Conservation (phyloP, 1,140 invertebrate genomes). For the Pteromalus puparum region DNA sequence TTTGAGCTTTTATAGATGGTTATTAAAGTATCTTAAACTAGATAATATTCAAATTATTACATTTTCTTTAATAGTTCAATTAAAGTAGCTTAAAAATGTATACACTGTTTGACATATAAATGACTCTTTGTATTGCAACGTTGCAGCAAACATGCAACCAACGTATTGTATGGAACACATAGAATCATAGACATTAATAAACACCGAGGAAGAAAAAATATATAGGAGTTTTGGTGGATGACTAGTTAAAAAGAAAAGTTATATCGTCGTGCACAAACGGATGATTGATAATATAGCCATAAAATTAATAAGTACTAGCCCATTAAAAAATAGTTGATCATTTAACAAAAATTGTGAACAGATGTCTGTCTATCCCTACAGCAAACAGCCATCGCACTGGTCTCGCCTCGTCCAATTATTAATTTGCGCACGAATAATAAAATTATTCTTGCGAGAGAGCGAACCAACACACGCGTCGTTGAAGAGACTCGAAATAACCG, state of each 20-base stretch:
- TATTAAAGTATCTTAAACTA: neutral
- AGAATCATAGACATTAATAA: constrained; percentile 34
- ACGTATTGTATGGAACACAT: neutral
- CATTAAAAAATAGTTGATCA: constrained; percentile 57
- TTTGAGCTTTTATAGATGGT: no score
- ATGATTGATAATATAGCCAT: constrained; percentile 35
- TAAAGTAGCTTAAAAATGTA: neutral
- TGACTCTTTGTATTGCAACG: neutral
- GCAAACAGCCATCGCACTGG: constrained; percentile 70
- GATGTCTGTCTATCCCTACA: constrained; percentile 75
- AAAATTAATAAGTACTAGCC: constrained; percentile 21
- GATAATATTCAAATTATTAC: neutral
- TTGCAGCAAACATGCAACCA: neutral
- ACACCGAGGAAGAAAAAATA: constrained; percentile 44
- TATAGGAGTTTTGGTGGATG: constrained; percentile 1
- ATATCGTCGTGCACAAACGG: constrained; percentile 36
- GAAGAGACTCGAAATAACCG: constrained; percentile 62
- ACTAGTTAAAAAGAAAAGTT: constrained; percentile 31
- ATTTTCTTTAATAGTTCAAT: neutral
- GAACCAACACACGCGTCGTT: constrained; percentile 66
- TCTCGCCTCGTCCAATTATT: constrained; percentile 71
- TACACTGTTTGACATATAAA: neutral
- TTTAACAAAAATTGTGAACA: constrained; percentile 69
- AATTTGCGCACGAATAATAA: constrained; percentile 66
- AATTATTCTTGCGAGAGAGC: constrained; percentile 64